These are phyloP conservation scores for Cactoblastis cactorum DNA, from an alignment of 2,888 invertebrate genomes.

Conservation along the genomic window DNA sequence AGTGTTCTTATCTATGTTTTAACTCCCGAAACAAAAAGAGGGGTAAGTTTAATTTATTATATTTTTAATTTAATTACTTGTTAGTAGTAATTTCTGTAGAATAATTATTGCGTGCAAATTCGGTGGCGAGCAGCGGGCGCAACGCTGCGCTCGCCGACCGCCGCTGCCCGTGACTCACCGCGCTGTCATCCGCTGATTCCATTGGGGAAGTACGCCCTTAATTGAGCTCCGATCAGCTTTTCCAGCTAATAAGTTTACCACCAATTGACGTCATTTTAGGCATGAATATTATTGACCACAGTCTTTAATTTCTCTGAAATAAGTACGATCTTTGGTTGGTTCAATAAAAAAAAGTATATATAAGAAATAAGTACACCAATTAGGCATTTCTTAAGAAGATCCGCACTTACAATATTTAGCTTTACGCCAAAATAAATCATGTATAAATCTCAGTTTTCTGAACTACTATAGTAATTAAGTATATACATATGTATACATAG, in stretches of 20 bases:
- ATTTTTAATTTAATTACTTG: too few relatives aligned
- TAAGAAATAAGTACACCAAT: too few relatives aligned
- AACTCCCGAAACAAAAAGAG: too few relatives aligned
- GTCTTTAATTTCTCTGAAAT: not conserved
- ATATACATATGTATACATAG: too few relatives aligned
- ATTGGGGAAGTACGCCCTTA: conserved; percentile 64
- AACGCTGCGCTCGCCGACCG: conserved; percentile 27
- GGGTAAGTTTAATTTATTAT: too few relatives aligned
- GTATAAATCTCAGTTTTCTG: too few relatives aligned
- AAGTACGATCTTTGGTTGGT: conserved; percentile 31
- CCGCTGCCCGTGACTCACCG: conserved; percentile 53
- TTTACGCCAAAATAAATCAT: too few relatives aligned
- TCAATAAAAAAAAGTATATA: not conserved
- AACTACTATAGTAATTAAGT: too few relatives aligned
- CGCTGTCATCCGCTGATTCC: conserved; percentile 38
- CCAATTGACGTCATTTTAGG: conserved; percentile 47
- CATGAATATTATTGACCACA: conserved; percentile 23
- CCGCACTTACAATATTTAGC: too few relatives aligned
- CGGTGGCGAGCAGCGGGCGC: conserved; percentile 22
- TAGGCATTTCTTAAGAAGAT: too few relatives aligned
- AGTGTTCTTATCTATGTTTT: too few relatives aligned
- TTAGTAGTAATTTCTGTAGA: too few relatives aligned
- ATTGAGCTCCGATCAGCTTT: conserved; percentile 43
- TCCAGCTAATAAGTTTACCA: conserved; percentile 37
- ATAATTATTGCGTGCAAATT: conserved; percentile 11